phyloP scores from a whole-genome alignment of 2,888 invertebrate species.

The Ecliptopera silaceata region DNA sequence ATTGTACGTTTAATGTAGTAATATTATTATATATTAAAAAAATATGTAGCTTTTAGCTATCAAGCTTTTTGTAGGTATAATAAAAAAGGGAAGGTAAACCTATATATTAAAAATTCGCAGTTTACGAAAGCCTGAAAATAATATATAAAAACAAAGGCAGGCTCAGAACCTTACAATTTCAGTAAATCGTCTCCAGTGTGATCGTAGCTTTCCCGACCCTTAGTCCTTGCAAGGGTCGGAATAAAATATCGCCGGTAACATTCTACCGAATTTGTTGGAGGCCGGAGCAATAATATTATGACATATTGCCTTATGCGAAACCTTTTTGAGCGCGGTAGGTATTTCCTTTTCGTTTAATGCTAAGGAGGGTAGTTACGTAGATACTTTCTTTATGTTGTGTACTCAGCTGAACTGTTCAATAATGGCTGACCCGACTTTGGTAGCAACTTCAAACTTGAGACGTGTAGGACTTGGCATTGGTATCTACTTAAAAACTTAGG shows the following conservation, averaged over 20 bases:
- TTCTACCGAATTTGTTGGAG: conserved; percentile 68
- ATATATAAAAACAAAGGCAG: too few relatives aligned
- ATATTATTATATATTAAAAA: too few relatives aligned
- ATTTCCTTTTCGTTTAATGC: conserved; percentile 43
- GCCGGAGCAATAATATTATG: conserved; percentile 80
- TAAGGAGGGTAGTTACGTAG: conserved; percentile 40
- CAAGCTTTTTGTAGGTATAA: too few relatives aligned
- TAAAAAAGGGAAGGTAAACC: too few relatives aligned
- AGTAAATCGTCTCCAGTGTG: conserved; percentile 40
- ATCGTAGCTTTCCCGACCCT: conserved; percentile 52
- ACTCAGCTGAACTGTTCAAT: conserved; percentile 29
- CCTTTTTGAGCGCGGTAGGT: conserved; percentile 55
- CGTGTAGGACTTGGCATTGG: not conserved
- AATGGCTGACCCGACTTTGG: conserved; percentile 34
- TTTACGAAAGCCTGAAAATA: too few relatives aligned
- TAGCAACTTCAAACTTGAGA: not conserved
- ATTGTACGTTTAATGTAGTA: not conserved
- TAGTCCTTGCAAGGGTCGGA: conserved; percentile 58
- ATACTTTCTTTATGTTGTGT: conserved; percentile 35
- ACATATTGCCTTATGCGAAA: conserved; percentile 72
- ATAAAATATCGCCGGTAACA: conserved; percentile 76
- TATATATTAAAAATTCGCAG: too few relatives aligned
- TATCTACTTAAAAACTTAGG: not conserved
- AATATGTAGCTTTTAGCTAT: too few relatives aligned
- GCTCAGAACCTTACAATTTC: not conserved